Conservation (phyloP, 2,797 vertebrate species). For the Mareca penelope region DNA sequence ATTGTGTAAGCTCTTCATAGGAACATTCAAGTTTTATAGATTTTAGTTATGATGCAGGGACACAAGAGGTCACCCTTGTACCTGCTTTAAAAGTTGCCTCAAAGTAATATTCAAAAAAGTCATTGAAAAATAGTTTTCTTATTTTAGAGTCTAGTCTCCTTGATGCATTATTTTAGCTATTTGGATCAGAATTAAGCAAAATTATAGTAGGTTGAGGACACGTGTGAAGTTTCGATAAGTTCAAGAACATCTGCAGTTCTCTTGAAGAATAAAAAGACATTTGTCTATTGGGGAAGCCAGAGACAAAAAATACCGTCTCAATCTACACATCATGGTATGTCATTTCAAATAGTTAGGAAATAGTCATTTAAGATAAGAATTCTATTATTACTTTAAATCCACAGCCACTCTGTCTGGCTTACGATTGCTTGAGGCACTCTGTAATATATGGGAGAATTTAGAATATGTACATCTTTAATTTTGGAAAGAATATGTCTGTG, state of each 20-base stretch:
- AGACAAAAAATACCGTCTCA: neutral
- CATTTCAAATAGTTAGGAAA: neutral
- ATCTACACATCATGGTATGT: fast-evolving
- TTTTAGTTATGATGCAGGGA: neutral
- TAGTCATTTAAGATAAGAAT: neutral
- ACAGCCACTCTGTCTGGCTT: neutral
- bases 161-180: neutral
- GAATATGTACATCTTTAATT: neutral
- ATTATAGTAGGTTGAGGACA: neutral
- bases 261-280: neutral
- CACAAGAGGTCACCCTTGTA: conserved; percentile 61
- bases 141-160: neutral
- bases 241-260: neutral
- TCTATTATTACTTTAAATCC: neutral
- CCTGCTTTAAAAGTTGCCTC: conserved; percentile 16
- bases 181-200: neutral
- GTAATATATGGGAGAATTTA: neutral
- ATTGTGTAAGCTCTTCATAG: neutral
- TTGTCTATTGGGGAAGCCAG: neutral
- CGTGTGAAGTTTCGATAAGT: neutral
- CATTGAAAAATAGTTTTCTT: neutral
- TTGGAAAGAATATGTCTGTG: neutral
- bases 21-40: neutral
- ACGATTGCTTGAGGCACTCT: neutral
- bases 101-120: neutral